Base-by-base conservation (phyloP, 1,140 invertebrate genomes). In the Papilio aristodemus region DNA sequence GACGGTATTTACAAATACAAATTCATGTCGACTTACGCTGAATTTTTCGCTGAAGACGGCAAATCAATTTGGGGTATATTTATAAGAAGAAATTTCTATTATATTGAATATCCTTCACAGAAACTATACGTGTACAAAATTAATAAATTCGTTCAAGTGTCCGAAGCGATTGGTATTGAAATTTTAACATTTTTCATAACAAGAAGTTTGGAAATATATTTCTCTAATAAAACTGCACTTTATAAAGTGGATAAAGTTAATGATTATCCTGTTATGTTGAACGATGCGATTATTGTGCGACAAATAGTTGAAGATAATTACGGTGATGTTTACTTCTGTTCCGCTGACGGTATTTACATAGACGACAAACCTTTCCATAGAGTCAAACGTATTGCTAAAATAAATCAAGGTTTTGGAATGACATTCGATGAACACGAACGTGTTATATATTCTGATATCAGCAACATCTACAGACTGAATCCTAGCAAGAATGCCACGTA, bases 1-100 rank as follows among this genome's bases (percentile, higher is more conserved):
- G 78, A 89, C 11, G 87, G 87, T 6, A 85, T 90, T 7, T 90
- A 90, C 64, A 86, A 86, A 66, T 90, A 89, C 60, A 86, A 87
- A 67, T 89, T 87, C 63, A 58, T 85, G 7, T 81, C 76, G 0
- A 83, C 78, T 73, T 50, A 73, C 37, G 87, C 85, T 0, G 83
- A 85, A 13, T 87, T 81, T 63, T 90, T 86, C 70, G 81, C 77
- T 1, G 86, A 87, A 76, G 76, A 85, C 66, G 83, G 81, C 1
- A 87, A 83, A 71, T 87, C 84, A 0, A 89, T 90, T 11, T 90
- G 87, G 87, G 78, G 72, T 7, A 37, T 90, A 25, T 89, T 86
- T 50, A 73, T 90, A 7, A 73, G 78, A 43, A 80, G 75, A 58
- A 84, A 87, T 54, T 87, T 90, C 19, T 90, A 89, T 62, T 90